Percentiles rank a stretch among this genome's conserved stretches.
phyloP scores from a whole-genome alignment of 2,888 invertebrate species.

The Muschampia plurimacula region DNA sequence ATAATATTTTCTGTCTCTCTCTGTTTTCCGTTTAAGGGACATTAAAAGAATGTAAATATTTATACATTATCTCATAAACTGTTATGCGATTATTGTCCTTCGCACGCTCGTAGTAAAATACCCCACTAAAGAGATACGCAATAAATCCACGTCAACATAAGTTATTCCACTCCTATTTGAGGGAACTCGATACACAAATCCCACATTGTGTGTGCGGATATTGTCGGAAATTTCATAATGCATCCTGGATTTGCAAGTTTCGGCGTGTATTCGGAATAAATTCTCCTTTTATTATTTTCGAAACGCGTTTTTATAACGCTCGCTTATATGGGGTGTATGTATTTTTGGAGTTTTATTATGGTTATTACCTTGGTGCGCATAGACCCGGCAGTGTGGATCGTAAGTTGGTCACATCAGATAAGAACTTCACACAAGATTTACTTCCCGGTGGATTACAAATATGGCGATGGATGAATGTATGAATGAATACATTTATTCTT shows the following conservation, averaged over 20 bases:
- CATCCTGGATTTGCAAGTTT: constrained; percentile 30
- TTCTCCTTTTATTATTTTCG: neutral
- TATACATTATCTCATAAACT: neutral
- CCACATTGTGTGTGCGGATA: constrained; percentile 26
- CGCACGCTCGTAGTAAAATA: neutral
- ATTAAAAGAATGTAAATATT: too few relatives aligned
- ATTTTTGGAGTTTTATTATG: constrained; percentile 2
- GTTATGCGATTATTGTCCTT: neutral
- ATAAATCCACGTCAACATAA: constrained; percentile 23
- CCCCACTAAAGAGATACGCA: constrained; percentile 22
- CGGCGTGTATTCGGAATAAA: constrained; percentile 23
- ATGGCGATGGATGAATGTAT: too few relatives aligned
- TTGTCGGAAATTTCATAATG: constrained; percentile 35
- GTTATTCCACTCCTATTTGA: constrained; percentile 21
- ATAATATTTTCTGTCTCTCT: too few relatives aligned
- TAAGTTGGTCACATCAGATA: too few relatives aligned
- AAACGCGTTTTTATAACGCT: constrained; percentile 1
- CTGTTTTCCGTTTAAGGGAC: too few relatives aligned
- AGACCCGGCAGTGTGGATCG: too few relatives aligned
- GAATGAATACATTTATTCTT: too few relatives aligned
- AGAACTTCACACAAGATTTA: too few relatives aligned
- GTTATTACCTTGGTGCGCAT: neutral
- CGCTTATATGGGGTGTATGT: neutral
- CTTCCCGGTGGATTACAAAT: too few relatives aligned
- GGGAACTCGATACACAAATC: constrained; percentile 29